Evolutionary conservation across 1,140 invertebrate genomes (phyloP).

Genomic region (Caenorhabditis latens): DNA sequence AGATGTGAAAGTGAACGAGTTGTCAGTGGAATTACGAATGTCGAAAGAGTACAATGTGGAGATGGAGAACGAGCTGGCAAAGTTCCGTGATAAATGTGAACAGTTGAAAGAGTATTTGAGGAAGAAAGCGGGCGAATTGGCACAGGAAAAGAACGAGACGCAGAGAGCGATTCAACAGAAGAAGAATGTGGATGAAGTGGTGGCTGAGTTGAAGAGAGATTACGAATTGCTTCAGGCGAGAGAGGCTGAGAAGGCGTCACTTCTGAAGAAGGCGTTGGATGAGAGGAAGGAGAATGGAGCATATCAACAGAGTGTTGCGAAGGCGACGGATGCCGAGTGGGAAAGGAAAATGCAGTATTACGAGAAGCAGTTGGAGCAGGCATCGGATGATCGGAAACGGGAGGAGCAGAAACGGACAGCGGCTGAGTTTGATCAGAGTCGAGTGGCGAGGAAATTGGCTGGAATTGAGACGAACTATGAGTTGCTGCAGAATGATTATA

Average conservation of each 20-base stretch:
- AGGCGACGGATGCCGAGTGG: constrained; percentile 23
- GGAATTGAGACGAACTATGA: constrained; percentile 24
- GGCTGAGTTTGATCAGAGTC: constrained; percentile 35
- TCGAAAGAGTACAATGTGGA: constrained; percentile 47
- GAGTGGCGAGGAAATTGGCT: constrained; percentile 33
- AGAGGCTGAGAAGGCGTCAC: constrained; percentile 11
- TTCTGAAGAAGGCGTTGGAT: constrained; percentile 60
- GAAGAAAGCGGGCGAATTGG: constrained; percentile 49
- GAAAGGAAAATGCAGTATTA: constrained; percentile 53
- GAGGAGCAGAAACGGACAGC: constrained; percentile 24
- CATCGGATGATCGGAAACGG: not conserved
- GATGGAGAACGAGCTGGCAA: constrained; percentile 52
- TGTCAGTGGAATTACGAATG: constrained; percentile 38
- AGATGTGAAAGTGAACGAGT: constrained; percentile 16
- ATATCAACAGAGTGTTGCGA: constrained; percentile 45
- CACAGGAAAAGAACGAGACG: constrained; percentile 56
- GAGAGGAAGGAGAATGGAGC: constrained; percentile 63
- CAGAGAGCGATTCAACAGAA: constrained; percentile 25
- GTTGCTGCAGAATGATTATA: constrained; percentile 48
- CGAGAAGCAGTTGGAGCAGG: constrained; percentile 55
- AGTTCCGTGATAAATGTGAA: constrained; percentile 51
- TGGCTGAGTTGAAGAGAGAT: constrained; percentile 44
- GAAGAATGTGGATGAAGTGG: constrained; percentile 8
- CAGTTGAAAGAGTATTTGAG: constrained; percentile 39
- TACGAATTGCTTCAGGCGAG: constrained; percentile 43